Evolutionary conservation across 2,797 vertebrate genomes (phyloP), one percentile per base, ranked within the genome.

Genomic region (Manis pentadactyla): DNA sequence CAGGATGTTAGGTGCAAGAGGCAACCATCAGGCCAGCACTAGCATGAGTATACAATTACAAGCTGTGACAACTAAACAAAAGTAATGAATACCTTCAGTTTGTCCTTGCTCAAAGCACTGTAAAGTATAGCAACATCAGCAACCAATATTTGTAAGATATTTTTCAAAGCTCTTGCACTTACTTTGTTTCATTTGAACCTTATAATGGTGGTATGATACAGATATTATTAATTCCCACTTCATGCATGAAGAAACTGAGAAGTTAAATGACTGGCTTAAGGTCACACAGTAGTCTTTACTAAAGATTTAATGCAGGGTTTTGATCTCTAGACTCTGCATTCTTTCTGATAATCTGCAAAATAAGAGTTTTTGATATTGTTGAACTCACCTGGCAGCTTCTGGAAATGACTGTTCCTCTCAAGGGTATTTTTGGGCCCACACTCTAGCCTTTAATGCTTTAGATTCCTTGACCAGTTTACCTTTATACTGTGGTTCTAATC

Each of bases 301-400:
- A 83, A 84, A 71, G 39, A 51, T 10, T 91, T 31, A n/a, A 49
- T 17, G 61, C 34, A 86, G 31, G 18, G 27, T 75, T 55, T 75
- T 92, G 73, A 17, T 53, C 25, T 86, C 55, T 18, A 88, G 17
- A 66, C 4, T 73, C 29, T 78, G 2, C 8, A 46, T 1, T 79
- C 31, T 96, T 85, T 69, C 81, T 78, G 51, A 83, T 68, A 51
- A 83, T 66, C 55, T 90, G 8, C 27, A 73, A 83, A 93, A 42
- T 75, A 53, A 79, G 79, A 77, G 12, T 31, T 23, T 31, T 49
- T 59, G 23, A 46, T 86, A 74, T 86, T 83, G 3, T 31, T n/a
- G 37, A 39, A 55, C 64, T 79, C 15, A 11, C 11, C 10, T 59
- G 14, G 9, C 4, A 31, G 2, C 31, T 64, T 64, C 19, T 68